Base-by-base conservation (phyloP, 2,888 invertebrate species). In the Frankliniella intonsa region DNA sequence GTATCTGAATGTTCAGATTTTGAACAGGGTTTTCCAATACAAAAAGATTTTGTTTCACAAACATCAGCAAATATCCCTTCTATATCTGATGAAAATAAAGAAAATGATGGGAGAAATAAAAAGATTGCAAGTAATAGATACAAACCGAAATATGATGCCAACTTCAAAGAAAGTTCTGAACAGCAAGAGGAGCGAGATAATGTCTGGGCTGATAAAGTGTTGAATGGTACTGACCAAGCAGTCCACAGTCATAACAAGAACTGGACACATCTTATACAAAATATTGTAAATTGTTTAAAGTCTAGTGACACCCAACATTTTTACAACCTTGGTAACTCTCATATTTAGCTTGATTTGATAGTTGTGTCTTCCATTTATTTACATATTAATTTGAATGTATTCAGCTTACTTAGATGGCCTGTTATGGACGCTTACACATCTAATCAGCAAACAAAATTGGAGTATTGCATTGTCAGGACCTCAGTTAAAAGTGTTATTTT, bases 291-390 rank as follows among this genome's bases (percentile, higher is more conserved):
- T 14, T 89, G 89, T 86, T 87, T 91, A 55, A 89, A 88, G 84
- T 89, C 89, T 80, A 89, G 88, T 81, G 89, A 90, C 84, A 88
- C 89, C 14, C 89, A 90, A 85, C 89, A 90, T 85, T 90, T 90
- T 86, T 91, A 90, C 84, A 91, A 91, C 86, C 86, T 91, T 83
- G 90, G 90, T 90, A 86, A 86, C 85, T 83, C 27, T 82, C 27
- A 25, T 3, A 51, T 81, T 10, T 11, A 25, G 10, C n/a, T 17
- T 62, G 50, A 80, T 81, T 17, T 51, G 19, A 38, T 27, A 22
- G 50, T 22, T 65, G 49, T 69, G 14, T 17, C 55, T 55, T 55
- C 17, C 12, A 17, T 10, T 62, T 62, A 17, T n/a, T 62, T 83
- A 22, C 19, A 82, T 76, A 82, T 65, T 82, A 50, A 80, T 22